phyloP scores from a whole-genome alignment of 2,888 invertebrate species.

The Linnaemya vulpina region DNA sequence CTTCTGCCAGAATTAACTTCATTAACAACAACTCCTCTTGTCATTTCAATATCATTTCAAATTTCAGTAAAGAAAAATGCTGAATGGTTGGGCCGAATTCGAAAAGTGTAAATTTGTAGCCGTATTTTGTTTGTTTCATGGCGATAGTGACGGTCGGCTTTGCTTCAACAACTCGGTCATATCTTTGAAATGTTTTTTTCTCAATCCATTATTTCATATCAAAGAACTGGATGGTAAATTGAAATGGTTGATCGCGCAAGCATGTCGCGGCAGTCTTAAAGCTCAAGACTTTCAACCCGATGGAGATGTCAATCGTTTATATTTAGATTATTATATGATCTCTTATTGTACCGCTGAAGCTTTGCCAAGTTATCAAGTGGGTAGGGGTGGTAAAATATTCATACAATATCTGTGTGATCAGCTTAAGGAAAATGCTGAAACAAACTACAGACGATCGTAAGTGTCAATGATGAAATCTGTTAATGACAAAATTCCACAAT shows the following conservation, averaged over 20 bases:
- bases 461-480: constrained; percentile 27
- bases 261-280: constrained; percentile 54
- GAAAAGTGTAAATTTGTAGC: constrained; percentile 44
- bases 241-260: constrained; percentile 61
- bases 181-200: constrained; percentile 19
- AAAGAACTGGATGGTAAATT: constrained; percentile 53
- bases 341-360: constrained; percentile 59
- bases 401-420: constrained; percentile 50
- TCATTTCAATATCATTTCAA: background rate
- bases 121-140: constrained; percentile 55
- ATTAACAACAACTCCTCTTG: background rate
- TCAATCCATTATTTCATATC: constrained; percentile 54
- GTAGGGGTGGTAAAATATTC: constrained; percentile 43
- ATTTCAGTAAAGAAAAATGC: constrained; percentile 47
- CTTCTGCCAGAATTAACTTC: too few species aligned
- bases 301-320: background rate
- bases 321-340: constrained; percentile 41
- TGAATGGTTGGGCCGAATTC: constrained; percentile 40
- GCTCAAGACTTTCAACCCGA: constrained; percentile 2
- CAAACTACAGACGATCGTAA: background rate
- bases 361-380: constrained; percentile 29
- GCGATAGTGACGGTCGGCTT: constrained; percentile 28
- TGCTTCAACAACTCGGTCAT: background rate
- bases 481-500: constrained; percentile 7
- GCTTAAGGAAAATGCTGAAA: constrained; percentile 19